Evolutionary conservation across 2,113 vertebrate species (phyloP).

Genomic region (Thermophis baileyi): DNA sequence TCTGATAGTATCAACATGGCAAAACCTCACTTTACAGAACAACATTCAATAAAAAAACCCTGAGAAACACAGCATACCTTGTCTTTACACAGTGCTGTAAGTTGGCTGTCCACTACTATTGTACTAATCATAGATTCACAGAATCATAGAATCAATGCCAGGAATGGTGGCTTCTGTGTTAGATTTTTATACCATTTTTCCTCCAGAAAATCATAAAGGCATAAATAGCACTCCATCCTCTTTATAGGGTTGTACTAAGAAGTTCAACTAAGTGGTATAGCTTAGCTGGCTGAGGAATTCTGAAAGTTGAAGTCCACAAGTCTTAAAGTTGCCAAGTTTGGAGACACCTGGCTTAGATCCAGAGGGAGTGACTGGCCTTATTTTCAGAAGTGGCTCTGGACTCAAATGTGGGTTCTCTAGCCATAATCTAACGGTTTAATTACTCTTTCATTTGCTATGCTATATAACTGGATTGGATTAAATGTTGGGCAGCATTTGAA

Average conservation of each 20-base stretch:
- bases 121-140: neutral
- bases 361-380: neutral
- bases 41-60: neutral
- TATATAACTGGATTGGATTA: neutral
- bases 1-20: neutral
- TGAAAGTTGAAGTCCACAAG: too few relatives aligned
- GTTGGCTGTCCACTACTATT: neutral
- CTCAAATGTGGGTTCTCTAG: neutral
- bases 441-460: neutral
- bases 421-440: neutral
- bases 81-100: neutral
- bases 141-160: neutral
- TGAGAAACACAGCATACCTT: neutral
- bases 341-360: neutral
- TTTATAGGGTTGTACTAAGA: neutral
- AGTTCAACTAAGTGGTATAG: neutral
- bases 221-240: neutral
- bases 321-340: neutral
- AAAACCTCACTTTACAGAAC: neutral
- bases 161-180: neutral
- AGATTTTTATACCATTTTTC: neutral
- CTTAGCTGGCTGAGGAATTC: neutral
- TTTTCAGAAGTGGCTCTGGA: neutral
- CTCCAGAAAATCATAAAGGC: neutral
- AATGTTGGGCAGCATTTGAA: neutral